A percentile compares a stretch with the other conserved stretches of the same genome.
Conservation (phyloP, 2,888 invertebrate species). For the Romanomermis culicivorax region DNA sequence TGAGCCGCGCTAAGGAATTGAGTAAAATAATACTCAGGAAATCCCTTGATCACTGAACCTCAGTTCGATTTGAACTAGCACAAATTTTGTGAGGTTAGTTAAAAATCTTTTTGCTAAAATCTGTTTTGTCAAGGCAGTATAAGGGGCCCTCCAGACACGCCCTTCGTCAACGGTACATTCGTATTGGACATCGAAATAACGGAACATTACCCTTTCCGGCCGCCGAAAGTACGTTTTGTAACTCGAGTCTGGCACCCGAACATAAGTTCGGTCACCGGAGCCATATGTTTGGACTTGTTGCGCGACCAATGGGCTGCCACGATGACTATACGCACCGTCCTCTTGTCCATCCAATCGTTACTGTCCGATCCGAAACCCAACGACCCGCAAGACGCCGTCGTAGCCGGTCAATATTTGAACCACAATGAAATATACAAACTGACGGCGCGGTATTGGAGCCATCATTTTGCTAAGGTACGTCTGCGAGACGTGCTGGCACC, state of each 20-base stretch:
- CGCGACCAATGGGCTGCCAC: slow-evolving; percentile 74
- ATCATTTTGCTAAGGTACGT: slow-evolving; percentile 60
- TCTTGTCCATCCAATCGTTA: slow-evolving; percentile 80
- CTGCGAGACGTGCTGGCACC: no score
- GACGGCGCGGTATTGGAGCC: slow-evolving; percentile 90
- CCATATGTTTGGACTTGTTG: slow-evolving; percentile 91
- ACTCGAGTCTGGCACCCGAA: slow-evolving; percentile 99
- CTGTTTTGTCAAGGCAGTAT: slow-evolving; percentile 49
- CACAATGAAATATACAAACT: slow-evolving; percentile 58
- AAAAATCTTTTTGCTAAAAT: no score
- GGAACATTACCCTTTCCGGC: slow-evolving; percentile 96
- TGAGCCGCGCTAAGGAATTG: no score
- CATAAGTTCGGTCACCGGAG: slow-evolving; percentile 84
- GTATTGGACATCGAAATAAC: slow-evolving; percentile 87
- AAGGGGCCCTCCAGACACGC: slow-evolving; percentile 90
- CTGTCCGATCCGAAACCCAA: slow-evolving; percentile 40
- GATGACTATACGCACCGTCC: slow-evolving; percentile 81
- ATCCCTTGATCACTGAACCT: no score
- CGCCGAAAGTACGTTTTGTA: slow-evolving; percentile 82
- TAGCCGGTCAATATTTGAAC: slow-evolving; percentile 85
- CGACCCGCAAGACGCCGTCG: slow-evolving; percentile 55
- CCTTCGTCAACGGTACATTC: slow-evolving; percentile 88
- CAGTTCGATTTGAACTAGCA: no score
- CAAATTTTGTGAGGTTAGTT: no score
- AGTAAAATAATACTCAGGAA: no score